Conservation (phyloP, 2,797 vertebrate species). For the Falco naumanni region DNA sequence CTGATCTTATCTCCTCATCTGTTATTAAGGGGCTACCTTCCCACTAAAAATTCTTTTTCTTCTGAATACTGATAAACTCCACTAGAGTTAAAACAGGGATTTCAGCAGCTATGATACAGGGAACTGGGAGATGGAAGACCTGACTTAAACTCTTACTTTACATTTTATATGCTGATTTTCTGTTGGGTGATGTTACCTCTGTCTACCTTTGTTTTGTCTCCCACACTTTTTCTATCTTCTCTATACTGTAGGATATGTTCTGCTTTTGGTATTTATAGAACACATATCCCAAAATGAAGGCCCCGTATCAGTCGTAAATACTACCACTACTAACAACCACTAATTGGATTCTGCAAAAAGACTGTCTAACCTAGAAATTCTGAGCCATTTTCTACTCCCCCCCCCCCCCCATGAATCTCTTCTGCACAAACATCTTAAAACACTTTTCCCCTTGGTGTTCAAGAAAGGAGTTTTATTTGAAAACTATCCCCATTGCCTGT, state of each 20-base stretch:
- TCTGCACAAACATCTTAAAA: neutral
- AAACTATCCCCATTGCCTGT: neutral
- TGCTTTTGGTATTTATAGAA: neutral
- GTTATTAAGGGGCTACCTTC: neutral
- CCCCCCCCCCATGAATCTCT: neutral
- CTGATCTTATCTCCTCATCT: neutral
- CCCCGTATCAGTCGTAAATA: neutral
- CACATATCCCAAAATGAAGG: neutral
- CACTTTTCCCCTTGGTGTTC: neutral
- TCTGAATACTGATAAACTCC: neutral
- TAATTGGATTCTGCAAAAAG: neutral
- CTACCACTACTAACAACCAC: neutral
- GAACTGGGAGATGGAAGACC: neutral
- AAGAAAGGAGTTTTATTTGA: neutral
- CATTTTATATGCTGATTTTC: neutral
- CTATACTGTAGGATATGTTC: neutral
- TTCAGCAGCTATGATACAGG: neutral
- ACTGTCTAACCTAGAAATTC: neutral
- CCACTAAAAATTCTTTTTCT: neutral
- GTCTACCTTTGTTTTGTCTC: neutral
- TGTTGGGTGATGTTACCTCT: neutral
- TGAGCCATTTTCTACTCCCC: neutral
- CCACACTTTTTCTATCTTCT: neutral
- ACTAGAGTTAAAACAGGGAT: neutral
- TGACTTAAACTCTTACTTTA: neutral